Conservation (phyloP, 2,797 vertebrate genomes). For the Phalloptychus januarius region DNA sequence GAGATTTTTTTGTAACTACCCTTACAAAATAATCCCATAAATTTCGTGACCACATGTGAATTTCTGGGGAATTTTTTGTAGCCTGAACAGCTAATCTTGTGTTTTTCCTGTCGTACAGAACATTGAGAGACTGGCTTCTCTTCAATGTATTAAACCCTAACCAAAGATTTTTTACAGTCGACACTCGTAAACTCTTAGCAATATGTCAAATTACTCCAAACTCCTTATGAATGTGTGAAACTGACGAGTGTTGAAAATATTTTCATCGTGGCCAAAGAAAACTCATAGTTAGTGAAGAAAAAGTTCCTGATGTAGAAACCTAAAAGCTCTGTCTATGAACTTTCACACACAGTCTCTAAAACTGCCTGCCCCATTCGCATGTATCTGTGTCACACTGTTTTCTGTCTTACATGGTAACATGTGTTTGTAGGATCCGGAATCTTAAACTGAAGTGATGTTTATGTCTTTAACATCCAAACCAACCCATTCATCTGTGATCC, state of each 20-base stretch:
- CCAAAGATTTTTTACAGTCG: neutral
- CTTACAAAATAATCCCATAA: too few species aligned
- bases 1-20: too few species aligned
- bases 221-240: neutral
- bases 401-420: neutral
- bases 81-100: neutral
- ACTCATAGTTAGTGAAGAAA: neutral
- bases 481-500: conserved; percentile 36
- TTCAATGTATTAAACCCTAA: neutral
- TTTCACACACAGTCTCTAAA: neutral
- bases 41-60: too few species aligned
- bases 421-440: neutral
- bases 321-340: neutral
- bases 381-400: neutral
- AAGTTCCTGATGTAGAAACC: neutral
- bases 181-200: too few species aligned
- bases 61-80: too few species aligned
- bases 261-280: neutral
- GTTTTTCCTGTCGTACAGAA: neutral
- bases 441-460: neutral
- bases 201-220: neutral
- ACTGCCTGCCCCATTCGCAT: neutral
- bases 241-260: neutral
- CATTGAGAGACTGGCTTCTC: neutral
- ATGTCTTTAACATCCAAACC: conserved; percentile 14